Base-by-base conservation (phyloP, 1,140 invertebrate genomes). In the Aphaenogaster floridana region DNA sequence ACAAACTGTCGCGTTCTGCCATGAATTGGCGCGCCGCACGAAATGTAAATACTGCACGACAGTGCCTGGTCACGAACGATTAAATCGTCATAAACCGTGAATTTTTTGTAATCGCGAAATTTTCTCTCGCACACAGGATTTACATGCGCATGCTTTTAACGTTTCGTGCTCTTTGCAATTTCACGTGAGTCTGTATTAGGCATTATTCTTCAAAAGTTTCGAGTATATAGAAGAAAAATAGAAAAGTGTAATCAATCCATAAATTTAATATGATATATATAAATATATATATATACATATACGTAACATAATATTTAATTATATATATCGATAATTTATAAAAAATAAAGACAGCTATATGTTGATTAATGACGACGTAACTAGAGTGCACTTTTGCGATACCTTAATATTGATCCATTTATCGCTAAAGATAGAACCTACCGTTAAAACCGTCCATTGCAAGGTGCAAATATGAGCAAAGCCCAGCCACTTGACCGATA, bases 391-490 rank as follows among this genome's bases (percentile, higher is more conserved):
- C 7, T 39, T 80, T 64, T 42, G 48, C 39, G 48, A 54, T 21
- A 54, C 15, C 17, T 64, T 17, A 11, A 52, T 45, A 69, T 69
- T 42, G 72, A 88, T 88, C n/a, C 28, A 59, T 66, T 86, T 50
- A 36, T 39, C 7, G 11, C n/a, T 21, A 64, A 63, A 34, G 59
- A 64, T 34, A 54, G 28, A 8, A 54, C 36, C 36, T 1, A 34
- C 17, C 34, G 8, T 80, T 80, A 68, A 80, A 80, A 39, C 34
- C 48, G 4, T 52, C 36, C 36, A 39, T 54, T 45, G 39, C 57
- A 78, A 78, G 3, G 45, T 64, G 34, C 45, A 50, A 79, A 54
- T 42, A 69, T 64, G 57, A 81, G n/a, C 13, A 78, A 50, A 79
- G 17, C 15, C 2, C 21, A 21, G 39, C 36, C 21, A 45, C 78